Conservation (phyloP, 92 coral and sea anemone genomes). For the Chrysogorgia sp. region DNA sequence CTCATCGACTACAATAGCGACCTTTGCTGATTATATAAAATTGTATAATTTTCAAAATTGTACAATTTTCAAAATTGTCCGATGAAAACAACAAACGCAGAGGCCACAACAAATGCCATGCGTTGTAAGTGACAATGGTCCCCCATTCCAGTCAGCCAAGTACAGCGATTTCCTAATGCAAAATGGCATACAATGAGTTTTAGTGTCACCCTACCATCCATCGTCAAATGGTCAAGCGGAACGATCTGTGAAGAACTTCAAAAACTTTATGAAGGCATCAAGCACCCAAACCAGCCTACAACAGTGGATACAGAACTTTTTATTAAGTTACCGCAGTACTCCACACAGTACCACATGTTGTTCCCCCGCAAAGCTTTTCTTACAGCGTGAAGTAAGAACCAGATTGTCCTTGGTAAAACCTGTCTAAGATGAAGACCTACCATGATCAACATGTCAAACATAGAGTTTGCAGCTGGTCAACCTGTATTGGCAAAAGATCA, state of each 20-base stretch:
- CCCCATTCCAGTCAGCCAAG: conserved; percentile 15
- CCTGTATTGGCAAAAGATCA: no score
- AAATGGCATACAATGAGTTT: conserved; percentile 36
- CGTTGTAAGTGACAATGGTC: conserved; percentile 39
- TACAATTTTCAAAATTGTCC: no score
- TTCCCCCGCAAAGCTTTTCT: background rate
- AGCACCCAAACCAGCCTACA: no score
- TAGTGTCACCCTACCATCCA: conserved; percentile 59
- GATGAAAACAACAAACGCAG: conserved; percentile 56
- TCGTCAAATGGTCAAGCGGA: no score
- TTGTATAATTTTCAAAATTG: no score
- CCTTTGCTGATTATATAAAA: no score
- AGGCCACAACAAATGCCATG: conserved; percentile 45
- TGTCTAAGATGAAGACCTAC: background rate
- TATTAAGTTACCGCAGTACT: background rate
- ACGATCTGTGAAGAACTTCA: conserved; percentile 56
- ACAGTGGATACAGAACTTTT: background rate
- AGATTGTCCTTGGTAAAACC: background rate
- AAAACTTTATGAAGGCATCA: conserved; percentile 19
- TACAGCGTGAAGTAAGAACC: background rate
- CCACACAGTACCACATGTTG: background rate
- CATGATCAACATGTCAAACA: no score
- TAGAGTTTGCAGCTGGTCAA: no score
- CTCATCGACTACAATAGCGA: no score
- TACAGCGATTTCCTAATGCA: conserved; percentile 3